Base-by-base conservation (phyloP, 2,797 vertebrate species). In the Enteromius unitaeniatus region DNA sequence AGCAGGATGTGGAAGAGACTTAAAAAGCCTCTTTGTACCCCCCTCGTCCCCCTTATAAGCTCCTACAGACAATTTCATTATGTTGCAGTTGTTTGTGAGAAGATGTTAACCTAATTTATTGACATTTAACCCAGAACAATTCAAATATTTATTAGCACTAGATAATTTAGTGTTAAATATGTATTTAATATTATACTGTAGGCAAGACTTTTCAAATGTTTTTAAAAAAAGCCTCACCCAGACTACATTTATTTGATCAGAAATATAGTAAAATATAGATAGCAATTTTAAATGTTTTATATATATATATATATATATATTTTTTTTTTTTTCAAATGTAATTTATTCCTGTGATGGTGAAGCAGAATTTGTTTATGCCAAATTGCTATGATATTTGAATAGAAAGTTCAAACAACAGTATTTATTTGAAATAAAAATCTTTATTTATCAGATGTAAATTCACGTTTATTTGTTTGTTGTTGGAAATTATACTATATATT, bases 1-100 rank as follows among this genome's bases (percentile, higher is more conserved):
- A 81, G 81, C 49, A 84, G 75, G 78, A 78, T 65, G 77, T 84
- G 79, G 76, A 67, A 37, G 79, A 78, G 68, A 47, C 55, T 80
- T 62, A 82, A 77, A 83, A 83, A 51, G 84, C 73, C 75, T 70
- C 68, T 67, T 76, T 74, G 67, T 79, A 45, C 78, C 68, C 84
- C 69, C 53, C 60, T 69, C 19, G 1, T 34, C 51, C 67, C 49
- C 67, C 68, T 62, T 34, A 40, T 51, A 55, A 42, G 10, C 76
- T 86, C 37, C 65, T 68, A n/a, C 58, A 74, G 67, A 80, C 49
- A 84, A 53, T 79, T 67, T 68, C 34, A 84, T 75, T 79, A 80
- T 58, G 49, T 58, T 68, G 26, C 74, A 77, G 26, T 11, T 79
- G 34, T 83, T 69, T 80, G 28, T 31, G 31, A 73, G 75, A 67